These are phyloP conservation scores for Prietella phreatophila DNA, from an alignment of 2,113 vertebrate genomes.

Conservation along the genomic window DNA sequence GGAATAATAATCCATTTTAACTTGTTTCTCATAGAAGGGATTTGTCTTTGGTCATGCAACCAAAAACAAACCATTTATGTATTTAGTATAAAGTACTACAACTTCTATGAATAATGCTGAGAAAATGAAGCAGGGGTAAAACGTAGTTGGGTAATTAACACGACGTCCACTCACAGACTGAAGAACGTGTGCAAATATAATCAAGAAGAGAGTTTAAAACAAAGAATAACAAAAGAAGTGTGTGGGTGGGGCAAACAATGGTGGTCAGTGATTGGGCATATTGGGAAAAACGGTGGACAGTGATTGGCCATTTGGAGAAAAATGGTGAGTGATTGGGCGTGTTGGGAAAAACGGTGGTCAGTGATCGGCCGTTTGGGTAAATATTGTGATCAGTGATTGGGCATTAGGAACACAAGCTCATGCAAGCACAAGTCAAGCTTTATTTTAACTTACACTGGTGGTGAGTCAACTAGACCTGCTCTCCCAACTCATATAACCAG, in stretches of 20 bases:
- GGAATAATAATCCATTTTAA: background rate
- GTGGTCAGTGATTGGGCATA: background rate
- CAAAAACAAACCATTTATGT: background rate
- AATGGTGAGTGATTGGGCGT: background rate
- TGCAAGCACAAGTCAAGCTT: background rate
- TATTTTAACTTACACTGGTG: background rate
- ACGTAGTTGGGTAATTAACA: background rate
- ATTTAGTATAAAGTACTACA: background rate
- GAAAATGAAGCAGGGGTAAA: background rate
- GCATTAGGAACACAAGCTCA: background rate
- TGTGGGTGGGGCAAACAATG: background rate
- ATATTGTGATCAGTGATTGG: background rate
- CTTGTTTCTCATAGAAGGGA: background rate
- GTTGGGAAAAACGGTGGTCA: background rate
- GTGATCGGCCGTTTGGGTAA: background rate
- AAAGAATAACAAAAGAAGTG: background rate
- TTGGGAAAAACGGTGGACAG: background rate
- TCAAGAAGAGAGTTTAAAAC: background rate
- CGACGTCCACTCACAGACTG: background rate
- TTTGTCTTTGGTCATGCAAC: background rate
- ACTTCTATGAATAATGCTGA: background rate
- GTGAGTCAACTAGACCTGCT: background rate
- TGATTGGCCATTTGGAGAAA: background rate
- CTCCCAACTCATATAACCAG: background rate
- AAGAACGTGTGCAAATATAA: background rate